phyloP scores from a whole-genome alignment of 2,113 vertebrate genomes.

The Stigmatopora argus region DNA sequence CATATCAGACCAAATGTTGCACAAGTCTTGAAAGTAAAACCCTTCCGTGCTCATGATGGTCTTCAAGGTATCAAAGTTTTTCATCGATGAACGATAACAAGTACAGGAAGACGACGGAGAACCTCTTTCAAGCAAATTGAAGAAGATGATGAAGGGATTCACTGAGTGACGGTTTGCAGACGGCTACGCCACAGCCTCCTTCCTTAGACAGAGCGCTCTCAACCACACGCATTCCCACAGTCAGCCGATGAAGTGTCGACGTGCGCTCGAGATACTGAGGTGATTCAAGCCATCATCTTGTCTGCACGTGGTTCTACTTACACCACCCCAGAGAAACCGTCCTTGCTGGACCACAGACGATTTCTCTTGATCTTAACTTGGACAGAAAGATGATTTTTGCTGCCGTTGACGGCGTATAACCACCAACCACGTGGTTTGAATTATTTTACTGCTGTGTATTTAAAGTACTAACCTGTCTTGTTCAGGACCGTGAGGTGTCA shows the following conservation, averaged over 20 bases:
- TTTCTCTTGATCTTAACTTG: neutral
- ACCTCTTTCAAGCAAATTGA: neutral
- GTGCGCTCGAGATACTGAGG: constrained; percentile 27
- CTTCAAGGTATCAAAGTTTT: neutral
- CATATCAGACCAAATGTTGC: neutral
- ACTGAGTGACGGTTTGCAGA: constrained; percentile 49
- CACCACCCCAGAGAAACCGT: neutral
- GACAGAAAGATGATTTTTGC: neutral
- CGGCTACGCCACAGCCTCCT: constrained; percentile 4
- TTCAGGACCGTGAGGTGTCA: too few relatives aligned
- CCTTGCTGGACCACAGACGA: neutral
- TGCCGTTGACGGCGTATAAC: too few relatives aligned
- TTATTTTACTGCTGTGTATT: too few relatives aligned
- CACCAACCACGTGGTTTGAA: too few relatives aligned
- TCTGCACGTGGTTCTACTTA: neutral
- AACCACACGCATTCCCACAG: constrained; percentile 40
- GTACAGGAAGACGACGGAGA: neutral
- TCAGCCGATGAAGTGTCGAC: constrained; percentile 40
- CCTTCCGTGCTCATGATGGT: too few relatives aligned
- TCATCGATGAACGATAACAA: neutral
- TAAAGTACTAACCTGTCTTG: too few relatives aligned
- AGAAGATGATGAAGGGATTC: neutral
- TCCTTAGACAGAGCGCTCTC: constrained; percentile 20
- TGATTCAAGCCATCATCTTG: constrained; percentile 35
- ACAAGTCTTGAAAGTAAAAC: neutral